These are phyloP conservation scores for Marcusenius ussheri DNA, from an alignment of 2,113 vertebrate genomes.

Conservation along the genomic window DNA sequence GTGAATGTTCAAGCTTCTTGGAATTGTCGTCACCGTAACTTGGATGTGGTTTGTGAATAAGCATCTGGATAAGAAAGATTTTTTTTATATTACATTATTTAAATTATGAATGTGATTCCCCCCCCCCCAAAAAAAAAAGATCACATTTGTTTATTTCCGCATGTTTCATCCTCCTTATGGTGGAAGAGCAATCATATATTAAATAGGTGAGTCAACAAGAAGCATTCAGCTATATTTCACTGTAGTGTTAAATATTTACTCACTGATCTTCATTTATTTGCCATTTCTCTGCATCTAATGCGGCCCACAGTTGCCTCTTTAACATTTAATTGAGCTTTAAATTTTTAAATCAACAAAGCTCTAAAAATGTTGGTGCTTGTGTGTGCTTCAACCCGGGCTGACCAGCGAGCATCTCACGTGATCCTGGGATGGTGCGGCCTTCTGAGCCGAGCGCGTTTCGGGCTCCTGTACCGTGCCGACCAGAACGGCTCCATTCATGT, in stretches of 20 bases:
- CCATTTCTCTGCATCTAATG: not conserved
- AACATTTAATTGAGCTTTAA: conserved; percentile 2
- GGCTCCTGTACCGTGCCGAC: not conserved
- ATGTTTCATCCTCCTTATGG: not conserved
- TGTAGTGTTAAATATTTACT: conserved; percentile 1
- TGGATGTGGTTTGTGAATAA: not conserved
- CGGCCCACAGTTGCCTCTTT: not conserved
- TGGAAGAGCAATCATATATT: not conserved
- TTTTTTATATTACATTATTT: not conserved
- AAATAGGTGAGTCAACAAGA: not conserved
- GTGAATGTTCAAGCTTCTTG: not conserved
- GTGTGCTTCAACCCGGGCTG: not conserved
- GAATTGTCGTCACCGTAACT: not conserved
- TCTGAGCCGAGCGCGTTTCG: not conserved
- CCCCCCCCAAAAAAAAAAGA: not conserved
- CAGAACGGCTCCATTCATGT: not conserved
- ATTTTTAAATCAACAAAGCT: not conserved
- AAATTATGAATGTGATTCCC: not conserved
- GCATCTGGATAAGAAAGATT: not conserved
- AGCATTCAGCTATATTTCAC: not conserved
- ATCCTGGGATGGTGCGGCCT: not conserved
- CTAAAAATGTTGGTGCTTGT: not conserved
- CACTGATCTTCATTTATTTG: not conserved
- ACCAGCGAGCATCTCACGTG: not conserved
- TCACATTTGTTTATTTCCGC: not conserved